Evolutionary conservation across 2,113 vertebrate species (phyloP).

Genomic region (Sinocyclocheilus rhinocerous): DNA sequence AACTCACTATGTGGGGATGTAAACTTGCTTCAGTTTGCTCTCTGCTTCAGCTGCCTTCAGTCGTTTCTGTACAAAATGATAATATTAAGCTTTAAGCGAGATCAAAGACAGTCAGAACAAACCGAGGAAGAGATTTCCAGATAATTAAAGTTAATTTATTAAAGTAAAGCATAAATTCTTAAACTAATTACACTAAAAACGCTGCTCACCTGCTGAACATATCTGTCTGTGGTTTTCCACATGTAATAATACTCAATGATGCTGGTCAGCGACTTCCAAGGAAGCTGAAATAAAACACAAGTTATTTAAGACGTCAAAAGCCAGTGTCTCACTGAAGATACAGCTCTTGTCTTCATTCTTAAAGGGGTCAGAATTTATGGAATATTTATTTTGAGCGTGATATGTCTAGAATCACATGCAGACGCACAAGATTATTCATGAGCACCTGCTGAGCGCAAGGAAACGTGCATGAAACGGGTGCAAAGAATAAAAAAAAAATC

Average conservation of each 20-base stretch:
- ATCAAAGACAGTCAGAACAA: constrained; percentile 2
- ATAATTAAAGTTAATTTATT: background rate
- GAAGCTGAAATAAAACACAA: constrained; percentile 81
- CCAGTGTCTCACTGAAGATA: background rate
- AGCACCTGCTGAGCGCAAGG: constrained; percentile 36
- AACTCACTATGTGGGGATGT: constrained; percentile 99
- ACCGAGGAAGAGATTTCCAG: background rate
- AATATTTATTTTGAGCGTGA: constrained; percentile 22
- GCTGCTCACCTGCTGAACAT: constrained; percentile 93
- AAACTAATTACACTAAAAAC: background rate
- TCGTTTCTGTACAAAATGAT: constrained; percentile 83
- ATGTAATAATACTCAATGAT: constrained; percentile 99
- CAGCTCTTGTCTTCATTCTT: constrained; percentile 4
- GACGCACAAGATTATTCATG: constrained; percentile 54
- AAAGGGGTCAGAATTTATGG: background rate
- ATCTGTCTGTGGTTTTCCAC: constrained; percentile 99
- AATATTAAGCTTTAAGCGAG: constrained; percentile 3
- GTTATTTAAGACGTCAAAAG: background rate
- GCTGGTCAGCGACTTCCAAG: constrained; percentile 97
- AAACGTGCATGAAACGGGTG: background rate
- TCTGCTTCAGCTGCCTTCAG: constrained; percentile 97
- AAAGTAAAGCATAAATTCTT: too few relatives aligned
- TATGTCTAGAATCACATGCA: constrained; percentile 30
- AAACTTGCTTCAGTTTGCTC: constrained; percentile 98
- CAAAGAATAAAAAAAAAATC: constrained; percentile 27